phyloP scores from a whole-genome alignment of 1,140 invertebrate genomes.

The Sarcophaga peregrina region DNA sequence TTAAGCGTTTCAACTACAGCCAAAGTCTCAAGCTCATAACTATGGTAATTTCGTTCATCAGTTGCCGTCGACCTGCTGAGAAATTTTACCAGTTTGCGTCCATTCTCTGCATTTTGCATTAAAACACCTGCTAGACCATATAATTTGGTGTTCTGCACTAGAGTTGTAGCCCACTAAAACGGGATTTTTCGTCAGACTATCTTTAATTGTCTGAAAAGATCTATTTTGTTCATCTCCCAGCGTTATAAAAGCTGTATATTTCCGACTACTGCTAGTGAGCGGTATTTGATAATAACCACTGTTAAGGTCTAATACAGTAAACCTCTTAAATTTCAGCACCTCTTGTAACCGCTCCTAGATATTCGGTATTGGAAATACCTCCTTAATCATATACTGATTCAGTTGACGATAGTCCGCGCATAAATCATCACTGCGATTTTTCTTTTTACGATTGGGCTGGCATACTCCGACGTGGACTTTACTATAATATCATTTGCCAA shows the following conservation, averaged over 20 bases:
- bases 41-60: slow-evolving; percentile 53
- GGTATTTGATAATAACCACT: slow-evolving; percentile 69
- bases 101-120: slow-evolving; percentile 50
- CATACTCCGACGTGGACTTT: slow-evolving; percentile 53
- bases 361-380: slow-evolving; percentile 52
- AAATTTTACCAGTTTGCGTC: slow-evolving; percentile 48
- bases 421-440: slow-evolving; percentile 54
- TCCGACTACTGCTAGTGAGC: slow-evolving; percentile 53
- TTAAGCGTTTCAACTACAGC: slow-evolving; percentile 38
- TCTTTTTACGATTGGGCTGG: too few species aligned
- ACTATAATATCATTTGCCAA: slow-evolving; percentile 50
- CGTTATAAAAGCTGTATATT: slow-evolving; percentile 66
- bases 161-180: slow-evolving; percentile 44
- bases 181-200: slow-evolving; percentile 49
- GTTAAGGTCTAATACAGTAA: slow-evolving; percentile 59
- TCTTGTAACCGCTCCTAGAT: slow-evolving; percentile 56
- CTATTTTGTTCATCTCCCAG: slow-evolving; percentile 49
- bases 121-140: slow-evolving; percentile 61
- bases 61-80: slow-evolving; percentile 47
- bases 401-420: slow-evolving; percentile 65
- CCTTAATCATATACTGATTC: slow-evolving; percentile 60
- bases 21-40: slow-evolving; percentile 57
- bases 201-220: slow-evolving; percentile 54
- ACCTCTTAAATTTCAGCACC: slow-evolving; percentile 46
- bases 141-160: slow-evolving; percentile 55